Percentiles rank a stretch among this genome's conserved stretches.
phyloP scores from a whole-genome alignment of 2,113 vertebrate genomes.

The Paramisgurnus dabryanus region DNA sequence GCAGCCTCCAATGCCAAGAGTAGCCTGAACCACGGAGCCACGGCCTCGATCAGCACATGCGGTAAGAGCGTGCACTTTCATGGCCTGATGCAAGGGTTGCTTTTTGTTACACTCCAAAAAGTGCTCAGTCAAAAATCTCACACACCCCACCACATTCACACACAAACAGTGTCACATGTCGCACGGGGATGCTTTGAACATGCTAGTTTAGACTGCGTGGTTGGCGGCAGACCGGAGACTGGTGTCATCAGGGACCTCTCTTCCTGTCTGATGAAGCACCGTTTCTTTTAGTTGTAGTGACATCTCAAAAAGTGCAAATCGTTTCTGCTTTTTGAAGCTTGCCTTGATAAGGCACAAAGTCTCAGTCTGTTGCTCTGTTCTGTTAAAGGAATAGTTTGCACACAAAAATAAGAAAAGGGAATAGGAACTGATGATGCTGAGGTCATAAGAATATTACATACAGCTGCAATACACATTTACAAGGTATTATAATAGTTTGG shows the following conservation, averaged over 20 bases:
- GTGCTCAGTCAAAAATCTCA: conserved; percentile 30
- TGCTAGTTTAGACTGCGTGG: not conserved
- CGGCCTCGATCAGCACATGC: conserved; percentile 82
- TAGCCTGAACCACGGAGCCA: conserved; percentile 83
- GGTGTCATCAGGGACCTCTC: conserved; percentile 26
- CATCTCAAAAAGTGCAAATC: conserved; percentile 7
- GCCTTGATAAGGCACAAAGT: conserved; percentile 10
- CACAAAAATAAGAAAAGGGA: not conserved
- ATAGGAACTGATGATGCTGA: too few relatives aligned
- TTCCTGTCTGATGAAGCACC: conserved; percentile 33
- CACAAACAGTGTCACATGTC: too few relatives aligned
- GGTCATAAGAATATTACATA: too few relatives aligned
- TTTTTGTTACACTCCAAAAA: conserved; percentile 24
- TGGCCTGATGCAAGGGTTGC: conserved; percentile 42
- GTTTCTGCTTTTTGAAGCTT: conserved; percentile 19
- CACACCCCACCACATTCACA: conserved; percentile 6
- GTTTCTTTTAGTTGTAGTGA: conserved; percentile 1
- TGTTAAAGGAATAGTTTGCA: not conserved
- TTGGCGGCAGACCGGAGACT: conserved; percentile 24
- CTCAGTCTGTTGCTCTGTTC: not conserved
- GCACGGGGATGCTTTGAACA: not conserved
- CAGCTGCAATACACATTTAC: too few relatives aligned
- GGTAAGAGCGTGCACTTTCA: conserved; percentile 74
- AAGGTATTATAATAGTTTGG: too few relatives aligned
- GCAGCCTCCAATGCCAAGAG: conserved; percentile 82